A percentile compares a stretch with the other conserved stretches of the same genome.
phyloP scores from a whole-genome alignment of 2,888 invertebrate species.

The Limnephilus marmoratus region DNA sequence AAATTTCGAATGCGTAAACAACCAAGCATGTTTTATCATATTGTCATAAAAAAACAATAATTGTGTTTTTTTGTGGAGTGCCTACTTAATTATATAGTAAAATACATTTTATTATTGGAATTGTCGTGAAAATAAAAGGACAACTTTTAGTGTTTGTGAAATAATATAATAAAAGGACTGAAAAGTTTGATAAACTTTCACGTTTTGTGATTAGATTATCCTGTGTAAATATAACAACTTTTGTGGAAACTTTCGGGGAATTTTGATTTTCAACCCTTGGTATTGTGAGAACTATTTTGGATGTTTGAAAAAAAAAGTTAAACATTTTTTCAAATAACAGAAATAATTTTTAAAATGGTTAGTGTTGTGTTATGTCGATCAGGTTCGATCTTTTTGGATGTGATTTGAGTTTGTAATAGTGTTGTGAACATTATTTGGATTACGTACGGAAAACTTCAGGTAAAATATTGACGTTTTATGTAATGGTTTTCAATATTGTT shows the following conservation, averaged over 20 bases:
- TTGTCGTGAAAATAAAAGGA: neutral
- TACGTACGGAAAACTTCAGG: constrained; percentile 20
- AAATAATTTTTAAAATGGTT: constrained; percentile 5
- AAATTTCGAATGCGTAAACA: constrained; percentile 18
- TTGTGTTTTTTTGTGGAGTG: neutral
- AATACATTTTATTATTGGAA: neutral
- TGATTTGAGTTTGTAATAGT: constrained; percentile 32
- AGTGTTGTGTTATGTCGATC: constrained; percentile 21
- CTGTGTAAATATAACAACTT: neutral
- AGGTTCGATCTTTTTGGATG: neutral
- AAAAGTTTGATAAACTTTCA: neutral
- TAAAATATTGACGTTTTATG: neutral
- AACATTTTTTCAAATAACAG: neutral
- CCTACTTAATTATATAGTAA: neutral
- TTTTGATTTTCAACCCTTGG: neutral
- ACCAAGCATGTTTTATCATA: neutral
- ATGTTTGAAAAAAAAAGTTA: neutral
- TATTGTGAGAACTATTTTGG: neutral
- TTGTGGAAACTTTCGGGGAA: neutral
- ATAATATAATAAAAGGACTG: neutral
- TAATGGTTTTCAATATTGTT: too few relatives aligned
- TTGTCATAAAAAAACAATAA: neutral
- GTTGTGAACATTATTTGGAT: constrained; percentile 25
- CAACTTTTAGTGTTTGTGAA: neutral
- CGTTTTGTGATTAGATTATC: neutral